Conservation (phyloP, 2,888 invertebrate genomes). For the Macrophya alboannulata region DNA sequence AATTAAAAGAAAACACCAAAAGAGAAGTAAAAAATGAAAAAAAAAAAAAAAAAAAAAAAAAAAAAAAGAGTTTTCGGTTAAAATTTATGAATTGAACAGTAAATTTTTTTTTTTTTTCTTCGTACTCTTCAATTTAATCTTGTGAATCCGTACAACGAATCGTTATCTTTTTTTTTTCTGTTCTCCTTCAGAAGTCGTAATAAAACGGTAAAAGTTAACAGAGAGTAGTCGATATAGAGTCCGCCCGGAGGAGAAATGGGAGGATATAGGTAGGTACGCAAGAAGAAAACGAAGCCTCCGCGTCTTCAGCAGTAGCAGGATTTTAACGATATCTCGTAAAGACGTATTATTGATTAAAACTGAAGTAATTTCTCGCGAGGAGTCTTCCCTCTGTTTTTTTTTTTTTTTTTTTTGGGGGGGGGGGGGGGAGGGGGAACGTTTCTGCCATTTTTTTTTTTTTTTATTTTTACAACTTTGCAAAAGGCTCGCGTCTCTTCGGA, state of each 20-base stretch:
- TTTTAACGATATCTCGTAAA: constrained; percentile 53
- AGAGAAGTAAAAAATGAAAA: background rate
- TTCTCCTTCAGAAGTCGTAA: constrained; percentile 30
- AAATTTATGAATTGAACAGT: background rate
- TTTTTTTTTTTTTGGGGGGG: background rate
- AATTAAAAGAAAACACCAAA: background rate
- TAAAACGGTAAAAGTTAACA: constrained; percentile 23
- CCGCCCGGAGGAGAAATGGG: background rate
- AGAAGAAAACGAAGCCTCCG: background rate
- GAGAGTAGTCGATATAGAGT: background rate
- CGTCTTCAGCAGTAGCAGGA: background rate
- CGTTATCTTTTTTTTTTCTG: background rate
- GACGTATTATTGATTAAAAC: constrained; percentile 48
- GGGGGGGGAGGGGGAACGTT: background rate
- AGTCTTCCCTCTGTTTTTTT: background rate
- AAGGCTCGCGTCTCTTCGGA: background rate
- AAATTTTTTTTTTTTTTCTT: background rate
- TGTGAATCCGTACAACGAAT: background rate
- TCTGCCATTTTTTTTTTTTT: background rate
- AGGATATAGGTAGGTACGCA: background rate
- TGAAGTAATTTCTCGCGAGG: background rate
- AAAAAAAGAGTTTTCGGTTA: background rate
- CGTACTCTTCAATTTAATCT: background rate
- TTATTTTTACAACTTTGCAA: background rate
- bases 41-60: background rate